phyloP scores from a whole-genome alignment of 2,888 invertebrate genomes.

The Thelaira solivaga region DNA sequence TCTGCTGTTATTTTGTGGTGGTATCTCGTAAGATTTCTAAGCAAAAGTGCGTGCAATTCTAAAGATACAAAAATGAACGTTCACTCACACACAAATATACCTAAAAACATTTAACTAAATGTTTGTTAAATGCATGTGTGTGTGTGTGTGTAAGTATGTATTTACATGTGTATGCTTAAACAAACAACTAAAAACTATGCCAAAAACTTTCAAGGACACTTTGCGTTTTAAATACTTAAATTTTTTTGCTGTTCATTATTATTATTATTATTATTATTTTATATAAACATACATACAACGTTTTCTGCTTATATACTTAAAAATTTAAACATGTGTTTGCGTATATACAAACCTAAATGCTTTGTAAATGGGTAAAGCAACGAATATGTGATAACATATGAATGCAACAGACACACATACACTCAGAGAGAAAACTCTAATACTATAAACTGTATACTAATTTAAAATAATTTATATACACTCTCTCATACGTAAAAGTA shows the following conservation, averaged over 20 bases:
- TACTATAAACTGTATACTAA: conserved; percentile 34
- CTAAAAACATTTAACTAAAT: conserved; percentile 18
- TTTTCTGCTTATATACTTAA: conserved; percentile 27
- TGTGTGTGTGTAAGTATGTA: neutral
- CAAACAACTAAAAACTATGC: conserved; percentile 73
- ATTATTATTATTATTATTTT: too few species aligned
- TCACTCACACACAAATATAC: conserved; percentile 2
- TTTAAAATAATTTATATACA: conserved; percentile 49
- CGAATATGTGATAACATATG: conserved; percentile 7
- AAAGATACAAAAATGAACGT: conserved; percentile 32
- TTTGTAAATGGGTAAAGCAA: too few species aligned
- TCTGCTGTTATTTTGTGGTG: conserved; percentile 39
- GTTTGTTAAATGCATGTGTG: neutral
- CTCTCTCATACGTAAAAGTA: conserved; percentile 35
- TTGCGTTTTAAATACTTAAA: conserved; percentile 62
- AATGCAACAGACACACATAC: neutral
- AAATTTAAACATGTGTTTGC: conserved; percentile 36
- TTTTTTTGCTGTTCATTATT: conserved; percentile 9
- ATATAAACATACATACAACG: conserved; percentile 1
- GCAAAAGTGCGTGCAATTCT: conserved; percentile 52
- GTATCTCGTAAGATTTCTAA: conserved; percentile 52
- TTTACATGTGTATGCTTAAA: conserved; percentile 18
- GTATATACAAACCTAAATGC: too few species aligned
- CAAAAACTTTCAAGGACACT: conserved; percentile 77
- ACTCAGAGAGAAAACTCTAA: neutral